Evolutionary conservation across 2,888 invertebrate species (phyloP).

Genomic region (Chelonus formosanus): DNA sequence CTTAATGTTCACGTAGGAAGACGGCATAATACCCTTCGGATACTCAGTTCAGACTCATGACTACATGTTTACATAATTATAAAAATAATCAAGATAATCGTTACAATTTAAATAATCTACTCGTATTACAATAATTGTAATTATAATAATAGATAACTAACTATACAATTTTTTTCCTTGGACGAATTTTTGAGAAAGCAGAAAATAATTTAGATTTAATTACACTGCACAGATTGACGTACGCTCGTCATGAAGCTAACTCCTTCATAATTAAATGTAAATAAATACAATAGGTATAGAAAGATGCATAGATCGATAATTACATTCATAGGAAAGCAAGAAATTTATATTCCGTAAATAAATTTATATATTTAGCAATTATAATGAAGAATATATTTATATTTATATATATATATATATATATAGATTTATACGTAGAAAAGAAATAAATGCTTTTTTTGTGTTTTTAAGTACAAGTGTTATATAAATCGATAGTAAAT

Average conservation of each 20-base stretch:
- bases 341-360: too few species aligned
- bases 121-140: too few species aligned
- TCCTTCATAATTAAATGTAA: constrained; percentile 49
- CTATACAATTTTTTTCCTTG: too few species aligned
- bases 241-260: constrained; percentile 45
- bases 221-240: constrained; percentile 54
- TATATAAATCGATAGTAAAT: constrained; percentile 29
- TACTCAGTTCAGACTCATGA: too few species aligned
- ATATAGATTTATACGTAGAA: constrained; percentile 3
- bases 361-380: neutral
- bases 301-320: constrained; percentile 38
- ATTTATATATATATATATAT: constrained; percentile 28
- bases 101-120: too few species aligned
- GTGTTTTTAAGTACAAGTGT: constrained; percentile 35
- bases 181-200: constrained; percentile 19
- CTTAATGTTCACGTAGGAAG: too few species aligned
- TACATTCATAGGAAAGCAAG: constrained; percentile 7
- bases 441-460: constrained; percentile 37
- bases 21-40: too few species aligned
- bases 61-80: too few species aligned
- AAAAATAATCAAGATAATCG: too few species aligned
- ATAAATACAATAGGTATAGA: constrained; percentile 57
- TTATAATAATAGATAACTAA: too few species aligned
- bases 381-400: constrained; percentile 32
- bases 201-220: constrained; percentile 29